These are phyloP conservation scores for Dinocampus coccinellae DNA, from an alignment of 2,888 invertebrate species.

Conservation along the genomic window DNA sequence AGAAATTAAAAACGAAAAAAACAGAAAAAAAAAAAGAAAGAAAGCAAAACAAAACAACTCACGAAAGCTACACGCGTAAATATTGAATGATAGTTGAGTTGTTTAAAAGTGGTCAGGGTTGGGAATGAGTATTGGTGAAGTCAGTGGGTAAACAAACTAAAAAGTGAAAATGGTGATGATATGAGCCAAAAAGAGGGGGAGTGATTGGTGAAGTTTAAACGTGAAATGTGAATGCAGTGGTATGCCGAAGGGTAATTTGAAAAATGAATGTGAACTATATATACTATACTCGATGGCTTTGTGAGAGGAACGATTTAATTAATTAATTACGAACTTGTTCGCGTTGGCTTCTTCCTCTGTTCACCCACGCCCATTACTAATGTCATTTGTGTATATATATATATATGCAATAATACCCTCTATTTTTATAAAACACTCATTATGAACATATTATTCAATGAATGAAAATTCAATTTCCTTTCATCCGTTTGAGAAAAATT, in stretches of 20 bases:
- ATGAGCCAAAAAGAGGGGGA: background rate
- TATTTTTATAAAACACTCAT: slow-evolving; percentile 2
- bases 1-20: too few relatives aligned
- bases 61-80: background rate
- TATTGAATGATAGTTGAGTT: background rate
- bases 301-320: slow-evolving; percentile 43
- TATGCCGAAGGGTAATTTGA: slow-evolving; percentile 42
- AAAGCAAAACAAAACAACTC: background rate
- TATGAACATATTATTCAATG: background rate
- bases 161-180: too few relatives aligned
- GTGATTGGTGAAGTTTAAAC: slow-evolving; percentile 42
- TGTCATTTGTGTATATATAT: background rate
- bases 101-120: background rate
- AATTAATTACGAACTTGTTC: slow-evolving; percentile 43
- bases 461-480: slow-evolving; percentile 26
- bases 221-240: slow-evolving; percentile 25
- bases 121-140: background rate
- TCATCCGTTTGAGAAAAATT: background rate
- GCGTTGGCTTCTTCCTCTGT: slow-evolving; percentile 26
- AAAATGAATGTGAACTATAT: slow-evolving; percentile 43
- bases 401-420: slow-evolving; percentile 22
- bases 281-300: slow-evolving; percentile 10
- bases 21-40: background rate
- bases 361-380: background rate
- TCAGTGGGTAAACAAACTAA: background rate